These are phyloP conservation scores for Papilio glaucus DNA, from an alignment of 1,140 invertebrate species.

Conservation along the genomic window DNA sequence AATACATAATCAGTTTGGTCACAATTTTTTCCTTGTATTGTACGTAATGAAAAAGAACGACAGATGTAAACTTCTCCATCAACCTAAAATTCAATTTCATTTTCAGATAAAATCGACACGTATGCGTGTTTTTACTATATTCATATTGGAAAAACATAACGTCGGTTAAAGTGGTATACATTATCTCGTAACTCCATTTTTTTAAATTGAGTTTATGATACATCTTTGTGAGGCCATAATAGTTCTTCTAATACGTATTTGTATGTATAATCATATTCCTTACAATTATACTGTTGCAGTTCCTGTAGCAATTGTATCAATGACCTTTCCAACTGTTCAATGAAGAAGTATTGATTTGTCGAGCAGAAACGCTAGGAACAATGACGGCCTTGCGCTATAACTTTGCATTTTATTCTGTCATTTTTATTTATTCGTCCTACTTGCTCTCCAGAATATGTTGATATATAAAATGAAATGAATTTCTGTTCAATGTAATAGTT, in stretches of 20 bases:
- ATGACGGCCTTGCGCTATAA: background rate
- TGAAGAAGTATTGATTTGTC: conserved; percentile 11
- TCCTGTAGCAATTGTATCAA: background rate
- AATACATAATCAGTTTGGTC: background rate
- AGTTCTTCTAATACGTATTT: too few relatives aligned
- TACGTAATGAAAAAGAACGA: background rate
- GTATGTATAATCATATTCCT: background rate
- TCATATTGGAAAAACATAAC: background rate
- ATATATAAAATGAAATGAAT: background rate
- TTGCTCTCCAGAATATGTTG: background rate
- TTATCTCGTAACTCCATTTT: too few relatives aligned
- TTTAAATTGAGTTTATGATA: too few relatives aligned
- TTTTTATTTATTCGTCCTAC: conserved; percentile 9
- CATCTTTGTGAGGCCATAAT: too few relatives aligned
- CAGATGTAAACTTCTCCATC: background rate
- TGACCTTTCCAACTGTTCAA: conserved; percentile 16
- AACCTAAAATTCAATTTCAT: background rate
- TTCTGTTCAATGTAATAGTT: background rate
- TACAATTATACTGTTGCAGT: background rate
- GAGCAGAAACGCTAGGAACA: background rate
- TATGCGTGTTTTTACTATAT: background rate
- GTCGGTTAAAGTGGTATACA: too few relatives aligned
- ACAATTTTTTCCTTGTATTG: background rate
- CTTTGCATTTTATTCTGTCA: conserved; percentile 4
- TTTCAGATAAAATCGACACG: background rate